Evolutionary conservation across 2,888 invertebrate species (phyloP).

Genomic region (Lasioglossum calceatum): DNA sequence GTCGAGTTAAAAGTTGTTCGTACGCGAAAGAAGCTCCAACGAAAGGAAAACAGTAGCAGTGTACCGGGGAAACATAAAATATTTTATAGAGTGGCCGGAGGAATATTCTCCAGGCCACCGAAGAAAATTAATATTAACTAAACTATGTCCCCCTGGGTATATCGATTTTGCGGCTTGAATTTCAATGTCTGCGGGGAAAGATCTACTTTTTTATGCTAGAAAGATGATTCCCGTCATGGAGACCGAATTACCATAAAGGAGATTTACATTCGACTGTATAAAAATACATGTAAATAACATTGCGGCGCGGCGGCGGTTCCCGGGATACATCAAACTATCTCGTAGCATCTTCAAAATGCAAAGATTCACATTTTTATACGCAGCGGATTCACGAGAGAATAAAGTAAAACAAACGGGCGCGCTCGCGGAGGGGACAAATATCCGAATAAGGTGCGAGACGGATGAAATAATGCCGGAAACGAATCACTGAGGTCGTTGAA

Average conservation of each 20-base stretch:
- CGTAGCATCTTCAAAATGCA: not conserved
- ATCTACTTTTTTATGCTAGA: not conserved
- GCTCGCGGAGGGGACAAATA: not conserved
- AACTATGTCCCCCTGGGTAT: not conserved
- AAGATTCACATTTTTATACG: not conserved
- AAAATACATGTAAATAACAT: slow-evolving; percentile 24
- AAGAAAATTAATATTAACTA: slow-evolving; percentile 5
- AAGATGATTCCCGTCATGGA: slow-evolving; percentile 1
- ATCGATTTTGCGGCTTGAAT: slow-evolving; percentile 6
- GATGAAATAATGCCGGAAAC: not conserved
- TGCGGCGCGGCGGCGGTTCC: too few relatives aligned
- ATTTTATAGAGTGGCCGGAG: not conserved
- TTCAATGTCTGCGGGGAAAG: not conserved
- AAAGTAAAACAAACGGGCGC: not conserved
- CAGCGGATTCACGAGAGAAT: not conserved
- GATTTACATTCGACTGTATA: slow-evolving; percentile 3
- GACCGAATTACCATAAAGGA: not conserved
- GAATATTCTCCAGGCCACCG: not conserved
- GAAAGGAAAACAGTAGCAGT: not conserved
- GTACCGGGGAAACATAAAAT: not conserved
- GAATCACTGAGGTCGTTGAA: not conserved
- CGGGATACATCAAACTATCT: not conserved
- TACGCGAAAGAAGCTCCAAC: not conserved
- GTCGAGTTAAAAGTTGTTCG: not conserved
- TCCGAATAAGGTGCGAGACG: slow-evolving; percentile 5